A percentile compares a stretch with the other conserved stretches of the same genome.
These are phyloP conservation scores for Lophotis ruficrista DNA, from an alignment of 2,113 vertebrate species.

Conservation along the genomic window DNA sequence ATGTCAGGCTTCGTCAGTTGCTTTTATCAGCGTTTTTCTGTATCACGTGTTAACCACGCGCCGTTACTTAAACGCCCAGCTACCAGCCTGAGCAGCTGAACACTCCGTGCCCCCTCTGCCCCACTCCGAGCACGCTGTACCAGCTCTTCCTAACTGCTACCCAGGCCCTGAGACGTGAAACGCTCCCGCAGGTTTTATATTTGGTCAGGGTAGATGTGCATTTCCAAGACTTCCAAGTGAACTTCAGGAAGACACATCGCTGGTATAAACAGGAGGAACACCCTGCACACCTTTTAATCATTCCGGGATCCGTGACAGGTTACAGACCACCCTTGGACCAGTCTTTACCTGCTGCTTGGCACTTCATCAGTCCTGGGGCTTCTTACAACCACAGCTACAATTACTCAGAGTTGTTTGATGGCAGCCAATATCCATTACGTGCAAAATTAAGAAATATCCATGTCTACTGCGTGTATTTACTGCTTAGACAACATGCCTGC, in stretches of 20 bases:
- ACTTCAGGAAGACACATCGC: neutral
- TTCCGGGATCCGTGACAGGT: neutral
- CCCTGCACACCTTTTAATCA: neutral
- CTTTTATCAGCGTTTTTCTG: neutral
- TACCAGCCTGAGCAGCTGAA: neutral
- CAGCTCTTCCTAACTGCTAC: neutral
- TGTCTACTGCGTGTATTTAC: conserved; percentile 1
- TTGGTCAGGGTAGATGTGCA: neutral
- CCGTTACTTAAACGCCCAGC: neutral
- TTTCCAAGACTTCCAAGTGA: neutral
- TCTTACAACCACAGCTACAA: neutral
- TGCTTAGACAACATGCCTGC: conserved; percentile 10
- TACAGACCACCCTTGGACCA: conserved; percentile 2
- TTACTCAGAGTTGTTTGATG: neutral
- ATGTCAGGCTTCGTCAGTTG: neutral
- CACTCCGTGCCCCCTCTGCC: neutral
- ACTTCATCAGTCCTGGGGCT: neutral
- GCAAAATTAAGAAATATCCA: conserved; percentile 26
- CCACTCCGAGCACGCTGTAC: neutral
- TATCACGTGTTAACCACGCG: neutral
- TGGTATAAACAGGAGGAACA: neutral
- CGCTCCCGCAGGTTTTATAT: neutral
- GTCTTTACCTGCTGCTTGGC: neutral
- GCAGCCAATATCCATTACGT: conserved; percentile 32
- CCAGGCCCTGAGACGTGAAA: neutral